Evolutionary conservation across 2,113 vertebrate genomes (phyloP).

Genomic region (Pedionomus torquatus): DNA sequence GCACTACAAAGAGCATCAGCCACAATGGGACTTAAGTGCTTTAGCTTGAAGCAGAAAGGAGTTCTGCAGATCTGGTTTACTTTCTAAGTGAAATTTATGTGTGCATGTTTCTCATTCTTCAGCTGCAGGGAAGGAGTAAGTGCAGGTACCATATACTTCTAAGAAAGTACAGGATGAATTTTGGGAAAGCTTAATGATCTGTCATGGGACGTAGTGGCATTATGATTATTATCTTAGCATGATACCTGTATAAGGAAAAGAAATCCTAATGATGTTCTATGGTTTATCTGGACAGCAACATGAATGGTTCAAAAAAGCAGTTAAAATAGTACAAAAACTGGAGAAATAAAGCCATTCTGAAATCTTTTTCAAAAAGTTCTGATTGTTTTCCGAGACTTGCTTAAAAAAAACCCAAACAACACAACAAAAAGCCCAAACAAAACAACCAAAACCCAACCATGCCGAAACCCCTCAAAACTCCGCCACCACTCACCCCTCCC

Average conservation of each 20-base stretch:
- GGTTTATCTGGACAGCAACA: neutral
- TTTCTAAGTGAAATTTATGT: neutral
- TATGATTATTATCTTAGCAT: neutral
- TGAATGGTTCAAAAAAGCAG: neutral
- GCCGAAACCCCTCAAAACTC: neutral
- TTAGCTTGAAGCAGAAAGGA: neutral
- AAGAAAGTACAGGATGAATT: neutral
- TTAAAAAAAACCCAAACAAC: neutral
- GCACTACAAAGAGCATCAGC: neutral
- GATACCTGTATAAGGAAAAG: neutral
- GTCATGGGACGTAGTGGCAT: neutral
- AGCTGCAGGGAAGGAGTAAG: neutral
- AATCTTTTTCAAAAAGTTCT: neutral
- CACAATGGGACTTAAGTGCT: rapidly evolving
- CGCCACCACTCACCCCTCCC: rapidly evolving
- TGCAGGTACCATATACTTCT: neutral
- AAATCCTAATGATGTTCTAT: neutral
- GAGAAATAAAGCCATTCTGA: too few species aligned
- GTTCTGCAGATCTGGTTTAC: neutral
- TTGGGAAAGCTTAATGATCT: neutral
- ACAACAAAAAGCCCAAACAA: too few species aligned
- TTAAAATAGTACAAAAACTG: too few species aligned
- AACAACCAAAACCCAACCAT: rapidly evolving
- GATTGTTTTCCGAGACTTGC: neutral
- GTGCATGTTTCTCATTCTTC: neutral